Percentiles rank a stretch among this genome's conserved stretches.
These are phyloP conservation scores for Pachycephala philippinensis DNA, from an alignment of 2,113 vertebrate genomes.

Conservation along the genomic window DNA sequence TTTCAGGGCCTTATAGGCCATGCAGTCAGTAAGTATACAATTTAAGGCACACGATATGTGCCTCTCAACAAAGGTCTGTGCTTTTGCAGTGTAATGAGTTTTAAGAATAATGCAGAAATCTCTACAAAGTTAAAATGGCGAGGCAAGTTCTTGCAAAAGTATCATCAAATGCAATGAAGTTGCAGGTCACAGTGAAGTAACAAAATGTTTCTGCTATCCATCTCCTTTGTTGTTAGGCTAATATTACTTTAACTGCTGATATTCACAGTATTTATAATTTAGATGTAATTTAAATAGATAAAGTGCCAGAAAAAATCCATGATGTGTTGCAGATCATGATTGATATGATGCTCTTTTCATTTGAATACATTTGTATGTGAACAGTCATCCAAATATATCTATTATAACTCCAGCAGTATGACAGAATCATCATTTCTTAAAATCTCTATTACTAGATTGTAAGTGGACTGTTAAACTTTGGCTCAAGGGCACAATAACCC, in stretches of 20 bases:
- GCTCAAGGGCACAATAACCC: constrained; percentile 66
- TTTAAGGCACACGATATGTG: neutral
- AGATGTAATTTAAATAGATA: constrained; percentile 12
- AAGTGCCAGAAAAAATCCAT: neutral
- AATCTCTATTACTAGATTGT: constrained; percentile 57
- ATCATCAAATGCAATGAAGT: neutral
- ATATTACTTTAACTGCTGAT: constrained; percentile 45
- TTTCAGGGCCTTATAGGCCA: neutral
- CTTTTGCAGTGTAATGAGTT: neutral
- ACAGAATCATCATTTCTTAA: constrained; percentile 64
- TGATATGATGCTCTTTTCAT: constrained; percentile 43
- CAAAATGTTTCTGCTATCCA: constrained; percentile 31
- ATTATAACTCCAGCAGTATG: constrained; percentile 26
- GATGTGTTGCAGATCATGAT: constrained; percentile 38
- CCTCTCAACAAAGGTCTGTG: neutral
- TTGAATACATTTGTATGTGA: constrained; percentile 63
- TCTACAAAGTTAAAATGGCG: neutral
- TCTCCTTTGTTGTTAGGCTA: constrained; percentile 19
- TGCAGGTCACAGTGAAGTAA: constrained; percentile 2
- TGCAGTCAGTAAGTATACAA: neutral
- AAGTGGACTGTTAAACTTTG: constrained; percentile 68
- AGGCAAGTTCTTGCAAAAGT: neutral
- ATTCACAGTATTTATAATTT: constrained; percentile 50
- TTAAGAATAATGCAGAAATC: neutral
- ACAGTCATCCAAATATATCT: constrained; percentile 42